A percentile compares a stretch with the other conserved stretches of the same genome.
These are phyloP conservation scores for Colletes latitarsis DNA, from an alignment of 1,140 invertebrate species.

Conservation along the genomic window DNA sequence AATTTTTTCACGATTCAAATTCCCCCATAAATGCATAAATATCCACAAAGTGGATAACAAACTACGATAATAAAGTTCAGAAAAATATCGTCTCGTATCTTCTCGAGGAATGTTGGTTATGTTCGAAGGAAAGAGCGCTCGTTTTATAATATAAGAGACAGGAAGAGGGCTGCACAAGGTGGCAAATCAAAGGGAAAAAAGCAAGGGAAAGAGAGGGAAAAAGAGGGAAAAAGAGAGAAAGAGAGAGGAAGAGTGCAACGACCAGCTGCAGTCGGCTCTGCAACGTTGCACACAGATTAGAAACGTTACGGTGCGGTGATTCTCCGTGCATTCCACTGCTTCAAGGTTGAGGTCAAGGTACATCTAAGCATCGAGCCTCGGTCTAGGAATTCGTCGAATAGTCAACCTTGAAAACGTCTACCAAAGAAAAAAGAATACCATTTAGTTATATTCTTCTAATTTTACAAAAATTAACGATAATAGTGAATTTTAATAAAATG, in stretches of 20 bases:
- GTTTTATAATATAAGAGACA: slow-evolving; percentile 35
- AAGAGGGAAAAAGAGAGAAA: too few species aligned
- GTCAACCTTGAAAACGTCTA: not conserved
- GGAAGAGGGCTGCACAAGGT: slow-evolving; percentile 3
- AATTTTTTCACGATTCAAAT: too few species aligned
- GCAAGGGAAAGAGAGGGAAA: slow-evolving; percentile 26
- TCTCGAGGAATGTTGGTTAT: not conserved
- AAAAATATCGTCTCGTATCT: too few species aligned
- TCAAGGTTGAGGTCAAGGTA: slow-evolving; percentile 77
- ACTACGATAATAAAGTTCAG: too few species aligned
- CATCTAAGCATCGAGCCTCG: slow-evolving; percentile 67
- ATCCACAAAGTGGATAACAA: too few species aligned
- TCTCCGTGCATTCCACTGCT: slow-evolving; percentile 69
- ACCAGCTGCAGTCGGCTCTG: slow-evolving; percentile 58
- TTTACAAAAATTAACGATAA: too few species aligned
- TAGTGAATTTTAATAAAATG: too few species aligned
- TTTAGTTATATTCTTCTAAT: too few species aligned
- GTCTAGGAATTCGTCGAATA: slow-evolving; percentile 25
- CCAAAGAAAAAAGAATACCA: too few species aligned
- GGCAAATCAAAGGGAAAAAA: slow-evolving; percentile 25
- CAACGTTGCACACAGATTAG: slow-evolving; percentile 32
- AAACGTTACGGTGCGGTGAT: slow-evolving; percentile 67
- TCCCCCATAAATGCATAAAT: too few species aligned
- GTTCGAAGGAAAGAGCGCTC: not conserved
- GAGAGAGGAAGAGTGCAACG: slow-evolving; percentile 57